Base-by-base conservation (phyloP, 1,140 invertebrate genomes). In the Hylaeus volcanicus region DNA sequence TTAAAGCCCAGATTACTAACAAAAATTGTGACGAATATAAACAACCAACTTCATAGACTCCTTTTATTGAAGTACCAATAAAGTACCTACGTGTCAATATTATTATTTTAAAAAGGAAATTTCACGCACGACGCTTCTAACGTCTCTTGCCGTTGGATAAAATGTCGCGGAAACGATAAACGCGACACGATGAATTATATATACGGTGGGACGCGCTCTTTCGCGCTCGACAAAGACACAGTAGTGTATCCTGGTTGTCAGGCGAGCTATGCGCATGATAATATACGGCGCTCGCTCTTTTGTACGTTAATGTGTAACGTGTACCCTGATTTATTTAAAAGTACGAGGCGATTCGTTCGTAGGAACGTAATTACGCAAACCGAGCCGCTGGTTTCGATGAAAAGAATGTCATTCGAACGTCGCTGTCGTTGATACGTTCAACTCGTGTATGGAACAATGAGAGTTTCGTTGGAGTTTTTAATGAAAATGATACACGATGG, bases 161-260 rank as follows among this genome's bases (percentile, higher is more conserved):
- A 78, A 78, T 41, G 75, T 78, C 68, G 68, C 75, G 75, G 75
- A 78, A 78, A 78, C 75, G 75, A 63, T 78, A 72, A 78, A 78
- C 58, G 56, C 14, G 75, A 72, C 75, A 55, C 68, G 68, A 78
- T 78, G 75, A 78, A 78, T 78, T 78, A 72, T 53, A 71, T 78
- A 72, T 53, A 71, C 58, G 37, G 55, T 5, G 37, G 37, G n/a
- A 51, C 37, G 58, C 58, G 68, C 37, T 45, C 56, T 69, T 63
- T 78, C 75, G 75, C 48, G 66, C 68, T 71, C 75, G 75, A 78
- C 75, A 72, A 72, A 78, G 75, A 78, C 68, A 53, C 75, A 78
- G 56, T 43, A 26, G 74, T 53, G 75, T 78, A 78, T 78, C 75
- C 75, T 72, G 75, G 68, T 72, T 78, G 75, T 78, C 75, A 53